Conservation (phyloP, 2,113 vertebrate genomes). For the Kryptolebias marmoratus region DNA sequence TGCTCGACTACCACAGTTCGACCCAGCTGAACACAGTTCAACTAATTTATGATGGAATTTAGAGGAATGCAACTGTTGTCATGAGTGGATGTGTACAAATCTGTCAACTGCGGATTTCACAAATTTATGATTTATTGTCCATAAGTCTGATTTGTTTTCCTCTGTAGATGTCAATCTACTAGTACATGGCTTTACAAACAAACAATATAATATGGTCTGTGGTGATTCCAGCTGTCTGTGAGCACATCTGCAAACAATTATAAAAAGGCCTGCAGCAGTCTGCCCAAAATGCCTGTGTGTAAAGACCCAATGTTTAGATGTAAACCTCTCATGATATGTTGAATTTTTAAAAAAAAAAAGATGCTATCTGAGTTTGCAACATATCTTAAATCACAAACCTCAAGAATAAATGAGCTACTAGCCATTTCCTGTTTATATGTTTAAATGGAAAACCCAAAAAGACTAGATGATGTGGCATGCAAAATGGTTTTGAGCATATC, state of each 20-base stretch:
- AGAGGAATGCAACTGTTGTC: background rate
- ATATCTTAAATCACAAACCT: background rate
- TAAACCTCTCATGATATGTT: background rate
- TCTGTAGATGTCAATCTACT: background rate
- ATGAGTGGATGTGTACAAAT: background rate
- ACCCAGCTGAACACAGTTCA: background rate
- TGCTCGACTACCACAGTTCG: background rate
- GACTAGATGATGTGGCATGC: background rate
- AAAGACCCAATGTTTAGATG: slow-evolving; percentile 29
- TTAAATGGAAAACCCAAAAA: slow-evolving; percentile 4
- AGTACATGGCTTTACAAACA: background rate
- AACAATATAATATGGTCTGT: background rate
- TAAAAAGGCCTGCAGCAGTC: background rate
- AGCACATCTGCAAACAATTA: background rate
- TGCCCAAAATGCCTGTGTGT: slow-evolving; percentile 20
- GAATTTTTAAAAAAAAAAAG: background rate
- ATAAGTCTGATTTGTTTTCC: background rate
- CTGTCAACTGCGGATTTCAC: background rate
- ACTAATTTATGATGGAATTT: too few species aligned
- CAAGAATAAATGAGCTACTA: background rate
- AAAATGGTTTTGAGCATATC: background rate
- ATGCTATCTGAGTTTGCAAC: background rate
- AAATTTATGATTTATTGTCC: background rate
- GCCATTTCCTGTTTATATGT: background rate
- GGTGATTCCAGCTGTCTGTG: background rate